Evolutionary conservation across 2,797 vertebrate species (phyloP).

Genomic region (Dendrocincla tyrannina): DNA sequence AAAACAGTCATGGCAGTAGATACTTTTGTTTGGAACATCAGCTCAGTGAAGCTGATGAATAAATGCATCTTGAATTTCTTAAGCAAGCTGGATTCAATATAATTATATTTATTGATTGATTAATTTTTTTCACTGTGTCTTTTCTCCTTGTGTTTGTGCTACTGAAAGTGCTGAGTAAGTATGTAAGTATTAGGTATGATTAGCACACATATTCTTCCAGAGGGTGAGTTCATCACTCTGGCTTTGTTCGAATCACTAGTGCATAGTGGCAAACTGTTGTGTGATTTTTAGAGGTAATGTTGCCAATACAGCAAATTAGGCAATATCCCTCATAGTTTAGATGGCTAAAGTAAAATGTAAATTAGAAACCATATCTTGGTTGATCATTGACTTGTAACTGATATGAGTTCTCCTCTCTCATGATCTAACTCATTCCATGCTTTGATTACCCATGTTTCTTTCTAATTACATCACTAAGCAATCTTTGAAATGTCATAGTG

Average conservation of each 20-base stretch:
- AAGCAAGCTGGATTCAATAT: conserved; percentile 14
- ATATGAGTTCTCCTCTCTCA: neutral
- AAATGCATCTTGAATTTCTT: conserved; percentile 16
- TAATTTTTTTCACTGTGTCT: neutral
- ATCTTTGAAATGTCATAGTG: neutral
- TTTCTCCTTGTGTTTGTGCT: neutral
- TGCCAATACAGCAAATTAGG: neutral
- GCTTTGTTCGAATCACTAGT: neutral
- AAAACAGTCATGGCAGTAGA: neutral
- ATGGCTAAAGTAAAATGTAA: conserved; percentile 7
- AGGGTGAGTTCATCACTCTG: neutral
- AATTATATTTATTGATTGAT: neutral
- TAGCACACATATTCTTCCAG: neutral
- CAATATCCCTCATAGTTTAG: neutral
- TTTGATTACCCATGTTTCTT: neutral
- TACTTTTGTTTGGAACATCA: conserved; percentile 15
- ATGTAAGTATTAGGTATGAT: neutral
- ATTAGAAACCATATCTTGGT: neutral
- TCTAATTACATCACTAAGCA: neutral
- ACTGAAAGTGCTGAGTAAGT: conserved; percentile 13
- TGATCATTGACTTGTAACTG: neutral
- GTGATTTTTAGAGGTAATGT: neutral
- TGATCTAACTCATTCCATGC: neutral
- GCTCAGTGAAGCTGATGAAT: neutral
- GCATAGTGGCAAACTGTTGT: neutral